phyloP scores from a whole-genome alignment of 2,797 vertebrate genomes.

The Manis crassicaudata region DNA sequence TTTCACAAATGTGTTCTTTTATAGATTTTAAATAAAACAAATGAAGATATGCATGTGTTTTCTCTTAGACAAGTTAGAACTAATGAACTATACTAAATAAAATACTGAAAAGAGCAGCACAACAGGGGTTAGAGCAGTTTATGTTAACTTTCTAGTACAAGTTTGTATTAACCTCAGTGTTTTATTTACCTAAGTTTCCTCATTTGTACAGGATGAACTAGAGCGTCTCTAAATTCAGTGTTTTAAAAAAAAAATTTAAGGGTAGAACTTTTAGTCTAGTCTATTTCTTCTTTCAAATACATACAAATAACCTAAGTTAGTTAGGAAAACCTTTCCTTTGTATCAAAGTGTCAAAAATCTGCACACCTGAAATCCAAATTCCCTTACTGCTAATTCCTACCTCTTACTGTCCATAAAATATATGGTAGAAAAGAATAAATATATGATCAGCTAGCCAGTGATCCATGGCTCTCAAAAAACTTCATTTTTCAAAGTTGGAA shows the following conservation, averaged over 20 bases:
- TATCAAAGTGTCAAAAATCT: conserved; percentile 37
- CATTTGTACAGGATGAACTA: background rate
- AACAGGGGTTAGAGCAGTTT: background rate
- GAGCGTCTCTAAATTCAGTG: background rate
- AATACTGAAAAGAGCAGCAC: conserved; percentile 15
- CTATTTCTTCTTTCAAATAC: conserved; percentile 58
- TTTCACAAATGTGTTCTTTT: conserved; percentile 25
- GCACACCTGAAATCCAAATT: conserved; percentile 22
- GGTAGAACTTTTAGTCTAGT: conserved; percentile 4
- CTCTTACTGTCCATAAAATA: background rate
- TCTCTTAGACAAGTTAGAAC: background rate
- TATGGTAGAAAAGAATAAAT: background rate
- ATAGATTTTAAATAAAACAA: conserved; percentile 21
- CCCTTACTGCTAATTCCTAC: background rate
- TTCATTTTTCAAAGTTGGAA: conserved; percentile 17
- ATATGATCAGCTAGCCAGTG: background rate
- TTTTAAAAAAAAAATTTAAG: background rate
- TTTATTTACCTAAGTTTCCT: conserved; percentile 4
- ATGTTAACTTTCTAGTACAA: background rate
- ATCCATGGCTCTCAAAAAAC: background rate
- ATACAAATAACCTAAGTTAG: background rate
- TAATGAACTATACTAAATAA: conserved; percentile 15
- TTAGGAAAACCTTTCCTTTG: conserved; percentile 20
- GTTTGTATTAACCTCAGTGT: background rate
- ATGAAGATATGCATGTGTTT: background rate